phyloP scores from a whole-genome alignment of 2,888 invertebrate species.

The Drosophila pseudotalamancana region DNA sequence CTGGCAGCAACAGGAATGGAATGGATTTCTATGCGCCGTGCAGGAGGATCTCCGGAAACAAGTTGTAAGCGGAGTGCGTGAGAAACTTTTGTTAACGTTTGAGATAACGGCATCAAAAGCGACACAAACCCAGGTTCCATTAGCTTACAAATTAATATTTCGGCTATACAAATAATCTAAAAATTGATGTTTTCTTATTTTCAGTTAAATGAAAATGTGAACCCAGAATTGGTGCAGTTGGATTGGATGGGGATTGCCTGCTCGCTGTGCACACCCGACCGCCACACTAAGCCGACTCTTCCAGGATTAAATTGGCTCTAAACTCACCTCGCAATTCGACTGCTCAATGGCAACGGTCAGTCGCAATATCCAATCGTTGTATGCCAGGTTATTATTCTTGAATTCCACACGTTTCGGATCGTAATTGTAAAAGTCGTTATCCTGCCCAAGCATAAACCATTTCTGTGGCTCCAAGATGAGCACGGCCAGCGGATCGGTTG shows the following conservation, averaged over 20 bases:
- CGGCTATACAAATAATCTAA: too few species aligned
- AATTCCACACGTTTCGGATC: constrained; percentile 38
- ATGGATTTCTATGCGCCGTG: constrained; percentile 18
- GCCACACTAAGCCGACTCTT: constrained; percentile 37
- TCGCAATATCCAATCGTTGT: constrained; percentile 51
- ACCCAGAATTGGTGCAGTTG: constrained; percentile 8
- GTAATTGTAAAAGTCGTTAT: constrained; percentile 34
- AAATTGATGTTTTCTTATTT: not conserved
- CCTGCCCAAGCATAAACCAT: constrained; percentile 32
- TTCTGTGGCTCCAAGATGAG: constrained; percentile 39
- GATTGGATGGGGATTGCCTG: constrained; percentile 33
- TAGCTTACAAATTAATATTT: not conserved
- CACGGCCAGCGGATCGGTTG: constrained; percentile 21
- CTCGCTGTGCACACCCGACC: constrained; percentile 43
- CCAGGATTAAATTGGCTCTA: constrained; percentile 7
- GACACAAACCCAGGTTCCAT: constrained; percentile 35
- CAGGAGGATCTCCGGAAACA: constrained; percentile 6
- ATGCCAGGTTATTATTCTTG: constrained; percentile 13
- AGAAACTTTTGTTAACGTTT: constrained; percentile 33
- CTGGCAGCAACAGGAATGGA: constrained; percentile 35
- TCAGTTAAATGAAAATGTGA: constrained; percentile 12
- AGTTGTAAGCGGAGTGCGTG: not conserved
- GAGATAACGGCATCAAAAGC: constrained; percentile 5
- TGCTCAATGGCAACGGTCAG: constrained; percentile 62
- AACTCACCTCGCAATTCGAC: constrained; percentile 66